These are phyloP conservation scores for Grus americana DNA, from an alignment of 2,113 vertebrate genomes.

Conservation along the genomic window DNA sequence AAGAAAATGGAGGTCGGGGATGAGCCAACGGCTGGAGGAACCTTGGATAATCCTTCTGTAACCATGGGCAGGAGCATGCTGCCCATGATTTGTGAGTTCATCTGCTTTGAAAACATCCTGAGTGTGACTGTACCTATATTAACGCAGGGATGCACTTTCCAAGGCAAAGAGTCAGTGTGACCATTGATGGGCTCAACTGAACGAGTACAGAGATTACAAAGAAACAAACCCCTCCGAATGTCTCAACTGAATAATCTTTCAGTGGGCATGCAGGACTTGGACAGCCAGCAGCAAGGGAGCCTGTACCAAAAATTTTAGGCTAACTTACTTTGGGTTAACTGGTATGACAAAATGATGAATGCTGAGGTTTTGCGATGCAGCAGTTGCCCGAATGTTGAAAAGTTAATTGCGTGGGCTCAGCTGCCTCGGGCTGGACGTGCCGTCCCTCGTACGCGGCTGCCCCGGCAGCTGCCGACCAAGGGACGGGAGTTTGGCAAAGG, in stretches of 20 bases:
- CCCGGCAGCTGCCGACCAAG: neutral
- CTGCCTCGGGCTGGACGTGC: neutral
- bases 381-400: conserved; percentile 14
- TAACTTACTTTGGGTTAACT: conserved; percentile 18
- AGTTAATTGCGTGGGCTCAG: conserved; percentile 38
- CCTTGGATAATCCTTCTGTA: conserved; percentile 43
- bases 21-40: conserved; percentile 12
- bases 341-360: conserved; percentile 34
- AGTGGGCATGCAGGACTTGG: neutral
- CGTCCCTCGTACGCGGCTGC: neutral
- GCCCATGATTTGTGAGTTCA: conserved; percentile 1
- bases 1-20: conserved; percentile 21
- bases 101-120: neutral
- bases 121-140: neutral
- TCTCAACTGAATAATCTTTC: neutral
- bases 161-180: neutral
- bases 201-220: neutral
- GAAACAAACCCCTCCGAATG: neutral
- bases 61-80: neutral
- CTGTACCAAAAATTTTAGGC: neutral
- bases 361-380: conserved; percentile 53
- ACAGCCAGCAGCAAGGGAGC: neutral
- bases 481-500: neutral
- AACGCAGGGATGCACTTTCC: neutral
- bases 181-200: neutral